Conservation (phyloP, 2,888 invertebrate genomes). For the Stratiomys singularior region DNA sequence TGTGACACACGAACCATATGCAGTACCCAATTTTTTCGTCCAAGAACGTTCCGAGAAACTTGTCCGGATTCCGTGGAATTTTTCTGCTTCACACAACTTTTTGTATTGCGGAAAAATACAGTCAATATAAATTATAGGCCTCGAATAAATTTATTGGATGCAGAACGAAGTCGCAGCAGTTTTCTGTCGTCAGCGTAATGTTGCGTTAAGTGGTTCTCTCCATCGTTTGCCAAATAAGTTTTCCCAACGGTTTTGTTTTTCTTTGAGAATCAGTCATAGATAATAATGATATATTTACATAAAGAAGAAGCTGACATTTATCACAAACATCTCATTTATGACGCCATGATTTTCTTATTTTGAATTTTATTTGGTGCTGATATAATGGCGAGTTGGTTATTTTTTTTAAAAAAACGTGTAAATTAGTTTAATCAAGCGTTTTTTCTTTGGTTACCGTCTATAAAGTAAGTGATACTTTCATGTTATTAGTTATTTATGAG, state of each 20-base stretch:
- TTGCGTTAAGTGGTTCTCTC: slow-evolving; percentile 32
- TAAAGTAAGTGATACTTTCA: too few relatives aligned
- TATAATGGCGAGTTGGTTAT: too few relatives aligned
- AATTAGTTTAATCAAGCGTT: too few relatives aligned
- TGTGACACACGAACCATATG: too few relatives aligned
- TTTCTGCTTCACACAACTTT: neutral
- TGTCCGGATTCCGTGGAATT: neutral
- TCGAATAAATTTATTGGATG: slow-evolving; percentile 18
- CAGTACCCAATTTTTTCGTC: neutral
- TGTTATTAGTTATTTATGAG: too few relatives aligned
- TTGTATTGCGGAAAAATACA: slow-evolving; percentile 7
- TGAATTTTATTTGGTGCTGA: too few relatives aligned
- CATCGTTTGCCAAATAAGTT: neutral
- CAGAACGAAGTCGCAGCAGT: neutral
- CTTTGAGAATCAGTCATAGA: neutral
- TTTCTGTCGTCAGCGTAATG: slow-evolving; percentile 36
- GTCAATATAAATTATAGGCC: slow-evolving; percentile 35
- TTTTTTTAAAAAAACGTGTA: too few relatives aligned
- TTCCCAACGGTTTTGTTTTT: neutral
- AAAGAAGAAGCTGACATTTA: too few relatives aligned
- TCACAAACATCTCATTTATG: too few relatives aligned
- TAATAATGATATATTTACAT: too few relatives aligned
- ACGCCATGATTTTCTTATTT: too few relatives aligned
- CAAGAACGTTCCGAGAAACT: neutral
- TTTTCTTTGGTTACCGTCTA: too few relatives aligned